These are phyloP conservation scores for Lysandra bellargus DNA, from an alignment of 2,888 invertebrate species.

Conservation along the genomic window DNA sequence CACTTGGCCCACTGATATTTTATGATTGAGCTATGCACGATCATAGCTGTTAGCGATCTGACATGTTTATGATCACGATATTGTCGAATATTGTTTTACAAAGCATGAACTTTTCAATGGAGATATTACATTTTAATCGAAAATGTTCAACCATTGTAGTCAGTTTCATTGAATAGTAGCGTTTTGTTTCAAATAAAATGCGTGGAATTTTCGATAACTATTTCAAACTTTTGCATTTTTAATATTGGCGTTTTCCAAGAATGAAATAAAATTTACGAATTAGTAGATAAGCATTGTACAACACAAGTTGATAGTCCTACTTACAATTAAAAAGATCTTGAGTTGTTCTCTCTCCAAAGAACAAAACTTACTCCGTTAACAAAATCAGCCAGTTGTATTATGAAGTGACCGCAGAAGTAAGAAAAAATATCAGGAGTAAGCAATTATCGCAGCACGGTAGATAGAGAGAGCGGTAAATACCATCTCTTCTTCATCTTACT, in stretches of 20 bases:
- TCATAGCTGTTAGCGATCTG: constrained; percentile 34
- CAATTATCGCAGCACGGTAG: too few species aligned
- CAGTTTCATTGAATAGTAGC: not conserved
- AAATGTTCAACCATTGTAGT: not conserved
- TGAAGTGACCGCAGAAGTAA: not conserved
- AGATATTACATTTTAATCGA: constrained; percentile 30
- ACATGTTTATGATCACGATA: constrained; percentile 36
- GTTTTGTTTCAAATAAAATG: not conserved
- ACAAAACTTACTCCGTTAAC: too few species aligned
- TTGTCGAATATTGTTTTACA: constrained; percentile 38
- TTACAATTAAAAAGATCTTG: not conserved
- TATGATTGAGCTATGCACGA: constrained; percentile 42
- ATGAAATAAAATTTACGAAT: not conserved
- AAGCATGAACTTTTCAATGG: constrained; percentile 33
- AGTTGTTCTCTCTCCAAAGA: too few species aligned
- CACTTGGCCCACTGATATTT: constrained; percentile 42
- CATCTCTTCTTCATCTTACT: too few species aligned
- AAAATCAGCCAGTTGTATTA: too few species aligned
- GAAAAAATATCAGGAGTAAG: too few species aligned
- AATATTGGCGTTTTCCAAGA: not conserved
- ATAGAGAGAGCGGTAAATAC: too few species aligned
- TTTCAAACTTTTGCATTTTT: not conserved
- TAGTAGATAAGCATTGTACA: too few species aligned
- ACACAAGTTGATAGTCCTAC: too few species aligned
- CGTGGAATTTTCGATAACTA: not conserved